Evolutionary conservation across 1,140 invertebrate species (phyloP).

Genomic region (Heliconius eleuchia): DNA sequence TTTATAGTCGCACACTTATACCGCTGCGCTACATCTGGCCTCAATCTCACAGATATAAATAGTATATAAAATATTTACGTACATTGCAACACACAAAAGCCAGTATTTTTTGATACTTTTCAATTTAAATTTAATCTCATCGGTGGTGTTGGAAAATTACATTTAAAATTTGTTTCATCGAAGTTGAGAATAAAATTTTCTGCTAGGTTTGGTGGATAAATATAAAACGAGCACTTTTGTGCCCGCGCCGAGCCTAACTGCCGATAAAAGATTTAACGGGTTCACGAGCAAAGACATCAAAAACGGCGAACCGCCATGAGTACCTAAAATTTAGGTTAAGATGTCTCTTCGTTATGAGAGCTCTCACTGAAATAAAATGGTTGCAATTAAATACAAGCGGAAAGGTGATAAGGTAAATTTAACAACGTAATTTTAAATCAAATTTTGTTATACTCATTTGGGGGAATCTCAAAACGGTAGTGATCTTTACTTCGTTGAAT

Average conservation of each 20-base stretch:
- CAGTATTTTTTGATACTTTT: neutral
- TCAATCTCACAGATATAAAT: neutral
- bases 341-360: slow-evolving; percentile 41
- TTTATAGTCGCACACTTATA: too few species aligned
- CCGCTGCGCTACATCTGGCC: too few species aligned
- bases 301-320: slow-evolving; percentile 49
- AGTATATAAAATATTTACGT: neutral
- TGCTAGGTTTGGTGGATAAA: slow-evolving; percentile 45
- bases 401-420: slow-evolving; percentile 33
- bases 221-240: slow-evolving; percentile 46
- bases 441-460: slow-evolving; percentile 26
- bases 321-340: slow-evolving; percentile 53
- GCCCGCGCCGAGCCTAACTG: slow-evolving; percentile 50
- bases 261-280: slow-evolving; percentile 68
- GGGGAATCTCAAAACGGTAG: slow-evolving; percentile 9
- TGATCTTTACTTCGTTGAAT: slow-evolving; percentile 25
- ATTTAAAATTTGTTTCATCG: slow-evolving; percentile 18
- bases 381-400: slow-evolving; percentile 44
- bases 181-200: slow-evolving; percentile 28
- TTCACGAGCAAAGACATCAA: slow-evolving; percentile 56
- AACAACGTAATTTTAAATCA: slow-evolving; percentile 26
- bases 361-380: slow-evolving; percentile 43
- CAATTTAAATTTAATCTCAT: neutral
- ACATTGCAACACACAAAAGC: neutral
- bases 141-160: slow-evolving; percentile 6